Percentiles rank a stretch among this genome's conserved stretches.
phyloP scores from a whole-genome alignment of 2,113 vertebrate genomes.

The Falcunculus frontatus region DNA sequence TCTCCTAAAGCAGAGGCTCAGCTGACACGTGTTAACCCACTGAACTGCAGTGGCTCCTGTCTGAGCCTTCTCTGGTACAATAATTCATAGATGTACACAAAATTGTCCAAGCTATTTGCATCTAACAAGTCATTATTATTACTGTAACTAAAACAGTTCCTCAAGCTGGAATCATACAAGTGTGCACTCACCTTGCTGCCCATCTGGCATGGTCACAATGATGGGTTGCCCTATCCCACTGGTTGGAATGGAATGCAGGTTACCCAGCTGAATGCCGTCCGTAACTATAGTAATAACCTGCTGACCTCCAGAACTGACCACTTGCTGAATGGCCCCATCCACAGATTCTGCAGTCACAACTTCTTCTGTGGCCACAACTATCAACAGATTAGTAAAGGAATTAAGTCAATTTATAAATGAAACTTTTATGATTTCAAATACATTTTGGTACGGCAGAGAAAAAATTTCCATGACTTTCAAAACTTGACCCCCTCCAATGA shows the following conservation, averaged over 20 bases:
- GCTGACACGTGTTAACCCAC: not conserved
- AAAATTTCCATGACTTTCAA: not conserved
- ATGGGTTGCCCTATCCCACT: slow-evolving; percentile 85
- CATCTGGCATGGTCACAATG: slow-evolving; percentile 89
- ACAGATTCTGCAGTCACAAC: slow-evolving; percentile 86
- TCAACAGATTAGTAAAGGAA: slow-evolving; percentile 2
- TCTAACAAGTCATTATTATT: not conserved
- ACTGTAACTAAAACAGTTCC: not conserved
- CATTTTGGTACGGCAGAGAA: not conserved
- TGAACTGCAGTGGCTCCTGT: not conserved
- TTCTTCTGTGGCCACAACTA: slow-evolving; percentile 86
- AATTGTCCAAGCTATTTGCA: not conserved
- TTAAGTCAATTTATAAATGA: not conserved
- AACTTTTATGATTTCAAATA: not conserved
- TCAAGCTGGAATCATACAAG: not conserved
- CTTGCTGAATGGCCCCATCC: slow-evolving; percentile 87
- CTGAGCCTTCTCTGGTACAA: not conserved
- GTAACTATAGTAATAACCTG: slow-evolving; percentile 91
- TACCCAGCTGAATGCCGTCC: slow-evolving; percentile 86
- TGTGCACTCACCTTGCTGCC: slow-evolving; percentile 81
- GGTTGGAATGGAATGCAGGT: slow-evolving; percentile 82
- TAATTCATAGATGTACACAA: not conserved
- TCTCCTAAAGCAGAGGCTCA: not conserved
- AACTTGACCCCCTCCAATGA: not conserved
- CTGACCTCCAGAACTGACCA: slow-evolving; percentile 86